Evolutionary conservation across 1,140 invertebrate genomes (phyloP), one percentile per base, ranked within the genome.

Genomic region (Heliconius melpomene): DNA sequence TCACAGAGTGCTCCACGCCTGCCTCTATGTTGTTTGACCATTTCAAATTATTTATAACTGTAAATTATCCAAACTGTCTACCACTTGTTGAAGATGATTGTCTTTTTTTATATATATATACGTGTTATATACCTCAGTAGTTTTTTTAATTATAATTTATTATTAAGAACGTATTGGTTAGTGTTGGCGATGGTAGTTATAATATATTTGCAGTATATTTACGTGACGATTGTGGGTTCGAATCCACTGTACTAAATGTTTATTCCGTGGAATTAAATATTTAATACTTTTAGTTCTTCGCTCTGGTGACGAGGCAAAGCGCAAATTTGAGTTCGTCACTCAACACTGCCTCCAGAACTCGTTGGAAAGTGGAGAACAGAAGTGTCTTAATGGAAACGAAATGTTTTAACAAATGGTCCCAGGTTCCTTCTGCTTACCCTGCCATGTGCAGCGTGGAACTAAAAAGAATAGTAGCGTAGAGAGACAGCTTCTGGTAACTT

Each of bases 1-100:
- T 86, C 85, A 84, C 74, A 57, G 80, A 13, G 60, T 66, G 26
- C 23, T 29, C 60, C 23, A 11, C 60, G 60, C 1, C 13, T 66
- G 8, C 11, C 60, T 66, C 57, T 60, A 75, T 54, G 26, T 75
- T 76, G 57, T 60, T 66, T 66, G 75, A 66, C 74, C 74, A 75
- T 75, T 75, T 75, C 50, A 57, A 75, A 75, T 76, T 57, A 76
- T 76, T 76, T 66, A 76, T 76, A 36, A 16, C 75, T 76, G 40
- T 66, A 50, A 50, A 66, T 66, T 66, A 66, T 66, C 13, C 26
- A 13, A 23, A 60, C 54, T 13, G 60, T 66, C 60, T 13, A 29
- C 52, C 52, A 54, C 54, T 66, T 13, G 60, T 66, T 66, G n/a
- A 60, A 16, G 26, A 66, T 29, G 11, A 29, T 66, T 66, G 60